Evolutionary conservation across 2,888 invertebrate genomes (phyloP).

Genomic region (Merodon equestris): DNA sequence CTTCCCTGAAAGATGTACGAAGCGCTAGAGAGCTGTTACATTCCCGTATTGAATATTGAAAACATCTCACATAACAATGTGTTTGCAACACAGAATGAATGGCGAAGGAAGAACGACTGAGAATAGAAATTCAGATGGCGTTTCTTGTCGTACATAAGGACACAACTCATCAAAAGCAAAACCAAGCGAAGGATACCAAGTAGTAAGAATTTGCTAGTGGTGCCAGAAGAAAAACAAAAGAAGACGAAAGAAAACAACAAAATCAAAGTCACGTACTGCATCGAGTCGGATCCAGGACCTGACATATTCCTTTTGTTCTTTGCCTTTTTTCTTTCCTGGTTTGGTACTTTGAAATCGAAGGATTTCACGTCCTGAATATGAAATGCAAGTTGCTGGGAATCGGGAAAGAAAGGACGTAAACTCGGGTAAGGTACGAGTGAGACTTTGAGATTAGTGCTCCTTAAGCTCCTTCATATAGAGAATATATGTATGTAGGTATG

Average conservation of each 20-base stretch:
- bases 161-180: constrained; percentile 59
- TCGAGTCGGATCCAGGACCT: constrained; percentile 42
- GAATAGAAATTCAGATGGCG: constrained; percentile 55
- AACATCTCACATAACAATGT: constrained; percentile 46
- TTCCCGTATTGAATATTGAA: constrained; percentile 24
- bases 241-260: constrained; percentile 10
- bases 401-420: constrained; percentile 14
- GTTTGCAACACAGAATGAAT: constrained; percentile 12
- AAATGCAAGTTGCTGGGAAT: constrained; percentile 33
- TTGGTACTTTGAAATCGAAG: constrained; percentile 23
- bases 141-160: constrained; percentile 45
- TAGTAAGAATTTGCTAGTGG: background rate
- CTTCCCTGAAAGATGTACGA: too few species aligned
- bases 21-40: too few species aligned
- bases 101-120: background rate
- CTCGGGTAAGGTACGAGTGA: constrained; percentile 24
- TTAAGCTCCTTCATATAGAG: too few species aligned
- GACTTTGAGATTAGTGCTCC: too few species aligned
- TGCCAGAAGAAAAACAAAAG: background rate
- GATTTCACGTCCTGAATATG: constrained; percentile 60
- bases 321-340: too few species aligned
- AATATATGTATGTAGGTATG: too few species aligned
- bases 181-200: constrained; percentile 15
- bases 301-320: constrained; percentile 57
- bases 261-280: constrained; percentile 55